A percentile compares a stretch with the other conserved stretches of the same genome.
Evolutionary conservation across 2,113 vertebrate species (phyloP).

Genomic region (Chlorocebus sabaeus): DNA sequence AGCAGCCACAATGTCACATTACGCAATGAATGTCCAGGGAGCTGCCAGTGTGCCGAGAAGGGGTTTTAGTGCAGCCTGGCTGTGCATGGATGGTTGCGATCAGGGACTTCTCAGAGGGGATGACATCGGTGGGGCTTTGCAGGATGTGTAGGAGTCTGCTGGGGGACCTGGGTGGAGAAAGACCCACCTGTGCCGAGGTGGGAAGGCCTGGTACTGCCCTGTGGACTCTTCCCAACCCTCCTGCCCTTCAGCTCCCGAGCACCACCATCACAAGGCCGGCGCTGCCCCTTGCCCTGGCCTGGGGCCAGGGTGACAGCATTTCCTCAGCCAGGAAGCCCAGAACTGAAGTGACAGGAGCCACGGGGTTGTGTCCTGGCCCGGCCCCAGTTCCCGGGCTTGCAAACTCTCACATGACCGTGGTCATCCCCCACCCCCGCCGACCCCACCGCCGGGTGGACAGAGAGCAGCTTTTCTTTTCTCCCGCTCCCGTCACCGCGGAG

Average conservation of each 20-base stretch:
- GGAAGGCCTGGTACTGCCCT: background rate
- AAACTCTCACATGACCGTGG: constrained; percentile 77
- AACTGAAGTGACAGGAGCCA: background rate
- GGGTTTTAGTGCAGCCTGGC: background rate
- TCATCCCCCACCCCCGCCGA: background rate
- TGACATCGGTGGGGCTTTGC: background rate
- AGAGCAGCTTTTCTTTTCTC: constrained; percentile 47
- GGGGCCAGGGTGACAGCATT: constrained; percentile 57
- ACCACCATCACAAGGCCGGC: background rate
- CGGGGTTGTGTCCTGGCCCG: background rate
- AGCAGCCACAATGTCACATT: background rate
- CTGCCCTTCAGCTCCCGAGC: accelerated
- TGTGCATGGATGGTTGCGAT: accelerated
- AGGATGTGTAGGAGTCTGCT: background rate
- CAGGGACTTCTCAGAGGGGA: background rate
- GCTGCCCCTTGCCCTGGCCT: constrained; percentile 19
- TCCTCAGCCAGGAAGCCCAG: constrained; percentile 53
- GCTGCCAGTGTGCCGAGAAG: accelerated
- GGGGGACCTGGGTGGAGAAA: background rate
- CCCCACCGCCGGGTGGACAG: background rate
- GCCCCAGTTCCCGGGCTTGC: background rate
- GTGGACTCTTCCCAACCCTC: background rate
- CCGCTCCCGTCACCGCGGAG: background rate
- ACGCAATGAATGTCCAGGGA: accelerated
- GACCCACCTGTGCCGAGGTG: background rate